A percentile compares a stretch with the other conserved stretches of the same genome.
Conservation (phyloP, 2,888 invertebrate genomes). For the Pelosia muscerda region DNA sequence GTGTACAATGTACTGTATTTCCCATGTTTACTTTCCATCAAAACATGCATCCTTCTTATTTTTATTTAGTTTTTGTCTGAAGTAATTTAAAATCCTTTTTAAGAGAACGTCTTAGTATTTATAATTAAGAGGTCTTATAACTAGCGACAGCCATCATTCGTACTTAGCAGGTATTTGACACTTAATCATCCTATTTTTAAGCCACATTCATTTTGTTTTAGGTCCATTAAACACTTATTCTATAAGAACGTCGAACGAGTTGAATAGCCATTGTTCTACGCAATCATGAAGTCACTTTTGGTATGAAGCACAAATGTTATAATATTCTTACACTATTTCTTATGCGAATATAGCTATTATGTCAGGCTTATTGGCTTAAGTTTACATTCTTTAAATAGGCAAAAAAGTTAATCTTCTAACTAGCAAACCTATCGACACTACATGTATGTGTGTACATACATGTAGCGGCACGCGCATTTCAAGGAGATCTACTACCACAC, state of each 20-base stretch:
- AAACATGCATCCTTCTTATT: too few relatives aligned
- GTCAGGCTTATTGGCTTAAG: conserved; percentile 8
- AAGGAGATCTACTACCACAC: conserved; percentile 63
- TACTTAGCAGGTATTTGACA: not conserved
- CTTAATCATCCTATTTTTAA: not conserved
- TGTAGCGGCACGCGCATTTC: conserved; percentile 36
- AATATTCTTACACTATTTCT: not conserved
- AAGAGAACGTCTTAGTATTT: not conserved
- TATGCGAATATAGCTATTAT: not conserved
- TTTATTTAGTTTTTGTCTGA: not conserved
- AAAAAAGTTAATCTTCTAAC: not conserved
- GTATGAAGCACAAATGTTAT: too few relatives aligned
- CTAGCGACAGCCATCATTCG: not conserved
- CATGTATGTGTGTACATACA: conserved; percentile 11
- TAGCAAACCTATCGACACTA: conserved; percentile 9
- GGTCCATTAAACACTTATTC: not conserved
- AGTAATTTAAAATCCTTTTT: not conserved
- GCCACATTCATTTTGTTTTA: not conserved
- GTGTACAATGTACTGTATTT: not conserved
- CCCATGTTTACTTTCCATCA: not conserved
- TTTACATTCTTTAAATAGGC: conserved; percentile 5
- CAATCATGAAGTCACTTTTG: not conserved
- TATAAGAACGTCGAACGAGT: too few relatives aligned
- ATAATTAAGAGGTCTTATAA: not conserved
- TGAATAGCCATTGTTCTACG: not conserved